Conservation (phyloP, 2,797 vertebrate genomes). For the Coreius guichenoti region DNA sequence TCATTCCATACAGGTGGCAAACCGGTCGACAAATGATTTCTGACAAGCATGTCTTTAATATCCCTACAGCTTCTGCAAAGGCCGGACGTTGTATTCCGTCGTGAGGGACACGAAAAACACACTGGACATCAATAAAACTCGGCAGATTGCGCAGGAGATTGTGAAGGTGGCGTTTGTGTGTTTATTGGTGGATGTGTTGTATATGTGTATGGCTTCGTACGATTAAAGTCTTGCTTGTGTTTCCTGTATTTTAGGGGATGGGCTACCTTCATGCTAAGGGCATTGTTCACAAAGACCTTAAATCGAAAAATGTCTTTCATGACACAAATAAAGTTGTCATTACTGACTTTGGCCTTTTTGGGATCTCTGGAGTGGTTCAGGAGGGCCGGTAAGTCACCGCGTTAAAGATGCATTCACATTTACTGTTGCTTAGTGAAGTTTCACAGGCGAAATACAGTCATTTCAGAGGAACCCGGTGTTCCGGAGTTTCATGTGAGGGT, state of each 20-base stretch:
- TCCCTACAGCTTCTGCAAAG: constrained; percentile 86
- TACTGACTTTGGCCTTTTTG: constrained; percentile 97
- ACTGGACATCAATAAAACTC: constrained; percentile 90
- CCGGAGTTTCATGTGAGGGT: no score
- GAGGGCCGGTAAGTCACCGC: constrained; percentile 89
- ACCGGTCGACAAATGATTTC: background rate
- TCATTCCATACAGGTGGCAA: background rate
- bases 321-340: constrained; percentile 98
- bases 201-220: background rate
- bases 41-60: constrained; percentile 16
- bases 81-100: constrained; percentile 86
- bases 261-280: constrained; percentile 98
- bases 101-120: constrained; percentile 88
- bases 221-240: background rate
- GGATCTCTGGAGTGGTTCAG: constrained; percentile 97
- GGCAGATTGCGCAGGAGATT: constrained; percentile 91
- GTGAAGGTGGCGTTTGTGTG: constrained; percentile 77
- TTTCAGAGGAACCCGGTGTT: background rate
- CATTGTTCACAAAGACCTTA: constrained; percentile 98
- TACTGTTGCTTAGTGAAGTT: background rate
- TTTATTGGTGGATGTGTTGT: background rate
- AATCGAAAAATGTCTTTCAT: constrained; percentile 98
- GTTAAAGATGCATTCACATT: background rate
- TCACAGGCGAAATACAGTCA: background rate
- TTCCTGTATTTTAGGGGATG: constrained; percentile 85